phyloP scores from a whole-genome alignment of 2,888 invertebrate species.

The Eristalis arbustorum region DNA sequence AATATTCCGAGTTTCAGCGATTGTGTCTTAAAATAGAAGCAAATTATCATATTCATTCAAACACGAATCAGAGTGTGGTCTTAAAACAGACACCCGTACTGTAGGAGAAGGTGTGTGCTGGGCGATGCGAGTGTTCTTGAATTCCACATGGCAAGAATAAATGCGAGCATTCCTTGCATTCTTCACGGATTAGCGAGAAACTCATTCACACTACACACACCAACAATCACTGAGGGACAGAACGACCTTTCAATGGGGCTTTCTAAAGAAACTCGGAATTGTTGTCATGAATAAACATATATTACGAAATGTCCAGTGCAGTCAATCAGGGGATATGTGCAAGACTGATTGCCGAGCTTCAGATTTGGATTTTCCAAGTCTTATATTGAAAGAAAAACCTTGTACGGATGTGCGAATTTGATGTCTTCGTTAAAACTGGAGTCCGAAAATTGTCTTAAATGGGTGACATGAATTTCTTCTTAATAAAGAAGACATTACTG shows the following conservation, averaged over 20 bases:
- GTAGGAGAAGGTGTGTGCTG: not conserved
- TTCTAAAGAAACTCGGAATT: conserved; percentile 4
- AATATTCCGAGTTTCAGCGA: conserved; percentile 14
- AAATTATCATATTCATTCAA: conserved; percentile 58
- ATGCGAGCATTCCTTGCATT: conserved; percentile 48
- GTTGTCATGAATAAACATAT: conserved; percentile 11
- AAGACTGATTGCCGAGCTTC: too few species aligned
- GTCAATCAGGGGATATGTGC: conserved; percentile 5
- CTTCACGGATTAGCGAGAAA: conserved; percentile 26
- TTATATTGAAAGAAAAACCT: too few species aligned
- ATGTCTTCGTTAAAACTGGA: too few species aligned
- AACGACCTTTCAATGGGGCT: conserved; percentile 46
- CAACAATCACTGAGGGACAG: conserved; percentile 29
- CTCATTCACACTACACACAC: conserved; percentile 34
- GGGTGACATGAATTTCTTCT: too few species aligned
- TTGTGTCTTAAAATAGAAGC: conserved; percentile 30
- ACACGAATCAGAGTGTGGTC: conserved; percentile 48
- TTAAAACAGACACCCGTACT: not conserved
- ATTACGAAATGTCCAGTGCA: conserved; percentile 5
- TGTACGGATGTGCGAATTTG: too few species aligned
- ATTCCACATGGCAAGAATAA: conserved; percentile 22
- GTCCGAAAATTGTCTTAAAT: too few species aligned
- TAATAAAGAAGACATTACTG: too few species aligned
- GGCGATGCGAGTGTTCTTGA: conserved; percentile 34
- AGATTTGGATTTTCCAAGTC: too few species aligned